Percentiles rank a stretch among this genome's conserved stretches.
phyloP scores from a whole-genome alignment of 1,140 invertebrate genomes.

The Mizuhopecten yessoensis region DNA sequence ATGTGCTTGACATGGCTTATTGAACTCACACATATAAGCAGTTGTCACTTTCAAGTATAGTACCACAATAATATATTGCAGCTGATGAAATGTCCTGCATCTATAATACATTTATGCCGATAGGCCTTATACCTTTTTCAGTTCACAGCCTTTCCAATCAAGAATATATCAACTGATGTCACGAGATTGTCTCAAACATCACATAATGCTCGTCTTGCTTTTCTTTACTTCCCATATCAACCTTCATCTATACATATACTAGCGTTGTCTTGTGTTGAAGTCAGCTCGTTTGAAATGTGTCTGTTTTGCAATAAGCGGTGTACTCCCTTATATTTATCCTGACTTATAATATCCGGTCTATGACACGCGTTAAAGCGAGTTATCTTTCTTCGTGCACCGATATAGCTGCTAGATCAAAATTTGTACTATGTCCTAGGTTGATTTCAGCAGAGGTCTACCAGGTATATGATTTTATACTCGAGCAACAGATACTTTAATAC shows the following conservation, averaged over 20 bases:
- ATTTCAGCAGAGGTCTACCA: too few relatives aligned
- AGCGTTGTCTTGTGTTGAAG: neutral
- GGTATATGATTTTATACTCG: too few relatives aligned
- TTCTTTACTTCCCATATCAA: neutral
- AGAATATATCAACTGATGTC: neutral
- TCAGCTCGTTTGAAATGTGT: neutral
- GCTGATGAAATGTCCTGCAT: slow-evolving; percentile 11
- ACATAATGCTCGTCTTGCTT: too few relatives aligned
- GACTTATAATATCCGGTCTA: neutral
- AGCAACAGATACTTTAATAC: too few relatives aligned
- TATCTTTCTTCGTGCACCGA: neutral
- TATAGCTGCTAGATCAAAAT: too few relatives aligned
- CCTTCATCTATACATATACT: neutral
- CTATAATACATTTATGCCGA: too few relatives aligned
- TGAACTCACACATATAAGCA: neutral
- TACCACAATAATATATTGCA: neutral
- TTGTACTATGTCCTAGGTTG: too few relatives aligned
- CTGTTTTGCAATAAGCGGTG: neutral
- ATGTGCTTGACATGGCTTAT: neutral
- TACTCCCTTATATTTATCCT: neutral
- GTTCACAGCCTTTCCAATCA: too few relatives aligned
- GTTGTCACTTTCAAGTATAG: neutral
- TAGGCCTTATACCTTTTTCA: too few relatives aligned
- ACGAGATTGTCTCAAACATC: neutral
- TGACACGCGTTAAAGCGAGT: neutral